Conservation (phyloP, 2,797 vertebrate genomes). For the Carapus acus region DNA sequence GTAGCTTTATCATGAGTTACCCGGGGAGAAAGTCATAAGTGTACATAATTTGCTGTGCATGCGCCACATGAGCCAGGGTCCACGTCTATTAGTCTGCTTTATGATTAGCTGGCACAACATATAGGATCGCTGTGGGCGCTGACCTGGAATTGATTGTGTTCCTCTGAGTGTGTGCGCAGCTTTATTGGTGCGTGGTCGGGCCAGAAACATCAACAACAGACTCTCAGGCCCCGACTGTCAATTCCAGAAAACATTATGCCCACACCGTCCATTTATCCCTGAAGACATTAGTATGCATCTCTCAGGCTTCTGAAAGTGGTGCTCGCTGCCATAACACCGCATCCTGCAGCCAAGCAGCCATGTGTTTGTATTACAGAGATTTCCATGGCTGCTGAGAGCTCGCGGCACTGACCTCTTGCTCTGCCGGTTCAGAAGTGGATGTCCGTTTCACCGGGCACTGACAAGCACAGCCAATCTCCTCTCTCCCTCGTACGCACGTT, state of each 20-base stretch:
- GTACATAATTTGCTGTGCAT: slow-evolving; percentile 3
- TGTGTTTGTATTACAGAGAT: neutral
- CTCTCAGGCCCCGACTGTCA: slow-evolving; percentile 19
- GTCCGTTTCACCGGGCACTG: neutral
- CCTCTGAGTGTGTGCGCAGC: slow-evolving; percentile 24
- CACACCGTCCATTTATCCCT: slow-evolving; percentile 6
- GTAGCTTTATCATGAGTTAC: neutral
- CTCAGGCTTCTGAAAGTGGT: neutral
- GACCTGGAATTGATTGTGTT: slow-evolving; percentile 61
- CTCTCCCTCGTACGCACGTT: neutral
- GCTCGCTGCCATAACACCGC: neutral
- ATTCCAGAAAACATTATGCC: slow-evolving; percentile 3
- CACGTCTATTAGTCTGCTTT: slow-evolving; percentile 17
- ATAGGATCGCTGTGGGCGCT: slow-evolving; percentile 37
- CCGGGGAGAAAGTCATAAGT: neutral
- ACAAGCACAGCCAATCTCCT: neutral
- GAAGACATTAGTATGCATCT: neutral
- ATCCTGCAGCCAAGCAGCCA: neutral
- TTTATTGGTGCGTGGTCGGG: slow-evolving; percentile 26
- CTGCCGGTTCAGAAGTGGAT: neutral
- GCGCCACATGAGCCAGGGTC: slow-evolving; percentile 11
- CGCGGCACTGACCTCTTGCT: neutral
- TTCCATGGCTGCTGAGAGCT: neutral
- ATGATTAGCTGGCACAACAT: slow-evolving; percentile 47
- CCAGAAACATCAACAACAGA: slow-evolving; percentile 24